Evolutionary conservation across 2,797 vertebrate genomes (phyloP).

Genomic region (Sphenodon punctatus): DNA sequence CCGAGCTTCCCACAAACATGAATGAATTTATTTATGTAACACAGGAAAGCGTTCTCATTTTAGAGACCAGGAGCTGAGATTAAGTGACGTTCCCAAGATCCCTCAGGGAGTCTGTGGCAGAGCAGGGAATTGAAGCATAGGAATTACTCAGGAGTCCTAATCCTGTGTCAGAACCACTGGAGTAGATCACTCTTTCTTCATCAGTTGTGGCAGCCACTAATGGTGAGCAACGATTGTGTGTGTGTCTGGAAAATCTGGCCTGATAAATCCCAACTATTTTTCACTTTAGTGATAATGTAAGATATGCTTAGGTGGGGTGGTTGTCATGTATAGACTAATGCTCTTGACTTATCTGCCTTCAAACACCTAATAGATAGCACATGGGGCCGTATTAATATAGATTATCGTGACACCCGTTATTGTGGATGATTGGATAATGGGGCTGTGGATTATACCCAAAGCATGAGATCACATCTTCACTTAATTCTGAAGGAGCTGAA

Average conservation of each 20-base stretch:
- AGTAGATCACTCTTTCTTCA: not conserved
- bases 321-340: not conserved
- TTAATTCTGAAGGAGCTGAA: not conserved
- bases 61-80: not conserved
- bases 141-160: not conserved
- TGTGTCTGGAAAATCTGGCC: not conserved
- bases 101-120: not conserved
- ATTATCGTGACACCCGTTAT: not conserved
- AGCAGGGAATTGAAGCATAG: not conserved
- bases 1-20: too few relatives aligned
- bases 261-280: not conserved
- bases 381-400: not conserved
- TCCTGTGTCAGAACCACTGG: not conserved
- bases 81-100: not conserved
- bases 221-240: not conserved
- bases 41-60: not conserved
- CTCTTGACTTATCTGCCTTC: not conserved
- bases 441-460: not conserved
- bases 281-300: not conserved
- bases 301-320: not conserved
- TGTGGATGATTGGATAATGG: not conserved
- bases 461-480: not conserved
- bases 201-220: not conserved
- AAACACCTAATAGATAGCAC: not conserved
- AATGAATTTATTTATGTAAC: too few relatives aligned